A percentile compares a stretch with the other conserved stretches of the same genome.
phyloP scores from a whole-genome alignment of 2,888 invertebrate genomes.

The Drosophila neonasuta region DNA sequence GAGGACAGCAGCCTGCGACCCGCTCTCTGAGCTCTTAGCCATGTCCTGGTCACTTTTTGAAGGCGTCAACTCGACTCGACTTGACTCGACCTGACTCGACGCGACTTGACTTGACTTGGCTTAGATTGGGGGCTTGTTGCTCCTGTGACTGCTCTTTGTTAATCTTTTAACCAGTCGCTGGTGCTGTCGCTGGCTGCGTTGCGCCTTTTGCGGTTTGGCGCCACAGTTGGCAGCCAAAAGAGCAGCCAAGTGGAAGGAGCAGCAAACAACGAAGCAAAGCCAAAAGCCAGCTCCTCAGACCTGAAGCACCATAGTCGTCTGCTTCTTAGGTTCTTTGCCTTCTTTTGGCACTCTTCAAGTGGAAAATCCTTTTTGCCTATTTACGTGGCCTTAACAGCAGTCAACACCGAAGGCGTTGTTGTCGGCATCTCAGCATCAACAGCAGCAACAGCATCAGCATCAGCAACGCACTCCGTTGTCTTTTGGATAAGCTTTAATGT shows the following conservation, averaged over 20 bases:
- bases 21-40: background rate
- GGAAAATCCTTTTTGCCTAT: constrained; percentile 78
- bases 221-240: constrained; percentile 57
- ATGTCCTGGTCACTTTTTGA: constrained; percentile 54
- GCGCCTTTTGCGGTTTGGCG: constrained; percentile 73
- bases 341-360: constrained; percentile 75
- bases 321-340: constrained; percentile 23
- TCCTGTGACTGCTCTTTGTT: constrained; percentile 47
- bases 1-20: constrained; percentile 15
- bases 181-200: constrained; percentile 34
- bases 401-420: constrained; percentile 56
- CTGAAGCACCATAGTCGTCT: constrained; percentile 17
- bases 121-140: constrained; percentile 11
- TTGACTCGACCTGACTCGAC: constrained; percentile 11
- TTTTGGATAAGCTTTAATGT: constrained; percentile 41
- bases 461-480: constrained; percentile 34
- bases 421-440: no score
- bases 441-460: background rate
- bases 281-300: constrained; percentile 14
- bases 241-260: constrained; percentile 65
- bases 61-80: constrained; percentile 35
- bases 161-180: constrained; percentile 67
- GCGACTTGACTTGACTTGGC: constrained; percentile 24
- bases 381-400: constrained; percentile 63
- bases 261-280: constrained; percentile 39